Conservation (phyloP, 2,797 vertebrate genomes). For the Semotilus atromaculatus region DNA sequence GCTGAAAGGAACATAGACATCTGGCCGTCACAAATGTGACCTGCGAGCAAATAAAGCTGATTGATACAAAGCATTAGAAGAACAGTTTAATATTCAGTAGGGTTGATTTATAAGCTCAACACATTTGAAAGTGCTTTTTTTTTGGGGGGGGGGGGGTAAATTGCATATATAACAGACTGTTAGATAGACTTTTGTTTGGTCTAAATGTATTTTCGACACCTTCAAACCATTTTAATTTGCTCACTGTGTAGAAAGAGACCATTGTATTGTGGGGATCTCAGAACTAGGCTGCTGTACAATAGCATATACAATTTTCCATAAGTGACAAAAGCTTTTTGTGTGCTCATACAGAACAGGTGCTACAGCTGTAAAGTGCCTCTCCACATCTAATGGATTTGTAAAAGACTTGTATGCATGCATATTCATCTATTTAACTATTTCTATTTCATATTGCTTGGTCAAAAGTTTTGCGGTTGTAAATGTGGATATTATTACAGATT, state of each 20-base stretch:
- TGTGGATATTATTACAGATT: background rate
- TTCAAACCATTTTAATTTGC: background rate
- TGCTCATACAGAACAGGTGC: conserved; percentile 2
- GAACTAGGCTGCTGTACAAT: background rate
- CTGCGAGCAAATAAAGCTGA: background rate
- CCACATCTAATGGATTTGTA: background rate
- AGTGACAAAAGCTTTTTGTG: background rate
- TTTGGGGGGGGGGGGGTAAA: too few species aligned
- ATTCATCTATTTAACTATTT: background rate
- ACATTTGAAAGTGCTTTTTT: background rate
- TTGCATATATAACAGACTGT: background rate
- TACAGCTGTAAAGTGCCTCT: background rate
- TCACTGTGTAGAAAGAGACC: background rate
- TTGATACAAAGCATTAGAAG: background rate
- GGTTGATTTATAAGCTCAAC: background rate
- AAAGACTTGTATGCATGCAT: background rate
- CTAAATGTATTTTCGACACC: background rate
- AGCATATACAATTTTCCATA: conserved; percentile 16
- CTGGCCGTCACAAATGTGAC: background rate
- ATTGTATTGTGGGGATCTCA: background rate
- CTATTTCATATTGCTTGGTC: background rate
- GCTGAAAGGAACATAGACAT: background rate
- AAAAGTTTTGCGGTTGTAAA: background rate
- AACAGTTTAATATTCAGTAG: background rate
- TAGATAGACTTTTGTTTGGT: background rate